A percentile compares a stretch with the other conserved stretches of the same genome.
Evolutionary conservation across 1,140 invertebrate genomes (phyloP).

Genomic region (Batillaria attramentaria): DNA sequence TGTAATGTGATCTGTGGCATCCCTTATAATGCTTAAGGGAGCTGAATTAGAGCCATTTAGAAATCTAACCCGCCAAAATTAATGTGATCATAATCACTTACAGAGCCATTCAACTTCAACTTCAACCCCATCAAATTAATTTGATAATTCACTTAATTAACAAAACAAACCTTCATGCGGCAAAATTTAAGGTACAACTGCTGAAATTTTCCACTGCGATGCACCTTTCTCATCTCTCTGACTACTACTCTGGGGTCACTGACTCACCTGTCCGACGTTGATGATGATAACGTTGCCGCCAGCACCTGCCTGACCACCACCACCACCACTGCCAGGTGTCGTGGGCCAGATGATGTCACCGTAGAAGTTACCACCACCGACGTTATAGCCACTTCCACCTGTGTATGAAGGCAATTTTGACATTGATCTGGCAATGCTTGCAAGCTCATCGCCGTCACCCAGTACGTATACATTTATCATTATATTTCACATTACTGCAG

Average conservation of each 20-base stretch:
- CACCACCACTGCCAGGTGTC: slow-evolving; percentile 61
- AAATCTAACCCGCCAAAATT: too few species aligned
- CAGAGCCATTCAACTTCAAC: too few species aligned
- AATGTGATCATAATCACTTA: too few species aligned
- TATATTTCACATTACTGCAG: too few species aligned
- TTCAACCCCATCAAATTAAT: background rate
- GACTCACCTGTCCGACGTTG: slow-evolving; percentile 45
- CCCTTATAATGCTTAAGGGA: too few species aligned
- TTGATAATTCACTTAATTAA: background rate
- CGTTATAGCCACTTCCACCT: slow-evolving; percentile 31
- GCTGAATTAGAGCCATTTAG: too few species aligned
- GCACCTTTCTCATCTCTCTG: background rate
- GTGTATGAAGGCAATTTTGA: slow-evolving; percentile 24
- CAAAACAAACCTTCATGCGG: background rate
- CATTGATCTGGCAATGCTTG: too few species aligned
- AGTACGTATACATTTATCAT: too few species aligned
- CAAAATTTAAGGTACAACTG: background rate
- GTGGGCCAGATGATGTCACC: slow-evolving; percentile 40
- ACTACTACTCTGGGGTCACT: background rate
- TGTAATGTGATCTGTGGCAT: too few species aligned
- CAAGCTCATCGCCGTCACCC: too few species aligned
- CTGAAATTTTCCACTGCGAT: background rate
- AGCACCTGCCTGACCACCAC: slow-evolving; percentile 43
- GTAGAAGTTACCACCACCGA: slow-evolving; percentile 39
- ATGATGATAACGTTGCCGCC: slow-evolving; percentile 46